These are phyloP conservation scores for Rachycentron canadum DNA, from an alignment of 2,797 vertebrate species.

Conservation along the genomic window DNA sequence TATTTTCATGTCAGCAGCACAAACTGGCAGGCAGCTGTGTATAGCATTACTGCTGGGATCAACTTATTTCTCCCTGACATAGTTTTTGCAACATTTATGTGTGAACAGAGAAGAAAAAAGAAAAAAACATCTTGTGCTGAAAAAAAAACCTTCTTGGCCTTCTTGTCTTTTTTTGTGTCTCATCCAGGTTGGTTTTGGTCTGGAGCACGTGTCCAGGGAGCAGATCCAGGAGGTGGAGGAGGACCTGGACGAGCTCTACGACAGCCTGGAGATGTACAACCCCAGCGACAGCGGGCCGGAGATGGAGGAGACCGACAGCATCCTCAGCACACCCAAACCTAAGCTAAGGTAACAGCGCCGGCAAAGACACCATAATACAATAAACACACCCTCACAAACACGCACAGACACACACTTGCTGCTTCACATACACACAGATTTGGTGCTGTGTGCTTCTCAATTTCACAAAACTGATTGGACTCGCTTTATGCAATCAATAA, in stretches of 20 bases:
- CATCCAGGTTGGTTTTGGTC: constrained; percentile 90
- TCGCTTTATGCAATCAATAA: not conserved
- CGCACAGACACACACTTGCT: constrained; percentile 1
- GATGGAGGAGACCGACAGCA: constrained; percentile 97
- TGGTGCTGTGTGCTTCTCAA: not conserved
- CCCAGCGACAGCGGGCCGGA: constrained; percentile 98
- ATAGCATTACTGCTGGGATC: not conserved
- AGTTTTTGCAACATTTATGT: not conserved
- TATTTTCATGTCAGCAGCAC: not conserved
- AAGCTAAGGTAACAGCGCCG: constrained; percentile 73
- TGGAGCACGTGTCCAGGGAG: constrained; percentile 92
- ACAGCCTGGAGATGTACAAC: constrained; percentile 98
- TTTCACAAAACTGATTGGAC: not conserved
- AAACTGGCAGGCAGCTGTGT: constrained; percentile 1
- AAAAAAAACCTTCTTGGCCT: not conserved
- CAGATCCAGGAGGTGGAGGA: constrained; percentile 97
- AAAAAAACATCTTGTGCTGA: not conserved
- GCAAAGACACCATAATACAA: not conserved
- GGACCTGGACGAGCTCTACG: constrained; percentile 96
- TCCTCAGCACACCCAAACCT: constrained; percentile 97
- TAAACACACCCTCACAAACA: not conserved
- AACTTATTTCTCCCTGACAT: constrained; percentile 1
- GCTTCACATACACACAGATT: not conserved
- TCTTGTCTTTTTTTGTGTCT: not conserved
- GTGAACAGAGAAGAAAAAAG: not conserved